phyloP scores from a whole-genome alignment of 1,140 invertebrate genomes.

The Penaeus vannamei region DNA sequence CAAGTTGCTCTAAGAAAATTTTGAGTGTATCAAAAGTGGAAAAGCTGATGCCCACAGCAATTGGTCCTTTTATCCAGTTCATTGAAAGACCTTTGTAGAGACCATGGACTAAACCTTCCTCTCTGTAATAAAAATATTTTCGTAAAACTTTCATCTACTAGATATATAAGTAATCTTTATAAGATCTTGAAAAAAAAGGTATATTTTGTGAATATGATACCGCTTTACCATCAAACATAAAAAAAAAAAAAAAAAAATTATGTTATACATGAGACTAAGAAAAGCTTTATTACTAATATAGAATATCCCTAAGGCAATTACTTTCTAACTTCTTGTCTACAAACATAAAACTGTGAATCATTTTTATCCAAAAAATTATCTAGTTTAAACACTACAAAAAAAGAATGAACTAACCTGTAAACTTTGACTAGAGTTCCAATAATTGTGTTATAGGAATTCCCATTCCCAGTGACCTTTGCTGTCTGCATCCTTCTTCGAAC shows the following conservation, averaged over 20 bases:
- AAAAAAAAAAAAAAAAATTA: too few relatives aligned
- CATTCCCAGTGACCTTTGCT: conserved; percentile 76
- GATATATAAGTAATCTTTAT: background rate
- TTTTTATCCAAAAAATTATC: background rate
- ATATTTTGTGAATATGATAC: background rate
- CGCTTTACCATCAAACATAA: background rate
- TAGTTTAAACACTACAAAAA: background rate
- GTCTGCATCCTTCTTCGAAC: conserved; percentile 90
- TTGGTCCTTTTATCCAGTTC: conserved; percentile 99
- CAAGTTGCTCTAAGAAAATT: conserved; percentile 58
- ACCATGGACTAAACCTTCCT: conserved; percentile 89
- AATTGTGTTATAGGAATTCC: conserved; percentile 79
- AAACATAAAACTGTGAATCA: conserved; percentile 20
- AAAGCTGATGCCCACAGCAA: conserved; percentile 98
- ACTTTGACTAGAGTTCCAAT: conserved; percentile 77
- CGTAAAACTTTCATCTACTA: background rate
- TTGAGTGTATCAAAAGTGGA: conserved; percentile 87
- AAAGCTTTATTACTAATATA: too few relatives aligned
- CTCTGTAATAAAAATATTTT: conserved; percentile 72
- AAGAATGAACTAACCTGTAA: conserved; percentile 74
- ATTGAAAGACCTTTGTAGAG: conserved; percentile 98
- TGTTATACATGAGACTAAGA: conserved; percentile 24
- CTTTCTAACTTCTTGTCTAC: too few relatives aligned
- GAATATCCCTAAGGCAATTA: too few relatives aligned
- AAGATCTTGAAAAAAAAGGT: background rate